Percentiles rank a stretch among this genome's conserved stretches.
phyloP scores from a whole-genome alignment of 2,888 invertebrate genomes.

The Cheilosia soror region DNA sequence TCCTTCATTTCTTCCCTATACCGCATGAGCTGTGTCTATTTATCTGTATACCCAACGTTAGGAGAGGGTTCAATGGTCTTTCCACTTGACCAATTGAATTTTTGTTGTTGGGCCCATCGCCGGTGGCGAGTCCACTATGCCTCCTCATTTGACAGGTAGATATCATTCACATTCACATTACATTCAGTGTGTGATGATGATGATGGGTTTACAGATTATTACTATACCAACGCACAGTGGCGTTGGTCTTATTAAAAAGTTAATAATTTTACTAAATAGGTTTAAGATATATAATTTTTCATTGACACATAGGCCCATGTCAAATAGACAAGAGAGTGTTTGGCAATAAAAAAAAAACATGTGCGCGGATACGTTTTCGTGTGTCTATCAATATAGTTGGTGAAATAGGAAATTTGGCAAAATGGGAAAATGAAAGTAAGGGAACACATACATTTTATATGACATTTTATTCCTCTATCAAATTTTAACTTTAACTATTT shows the following conservation, averaged over 20 bases:
- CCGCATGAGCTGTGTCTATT: slow-evolving; percentile 24
- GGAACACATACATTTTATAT: no score
- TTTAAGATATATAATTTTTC: no score
- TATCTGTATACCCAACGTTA: slow-evolving; percentile 7
- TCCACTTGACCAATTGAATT: slow-evolving; percentile 57
- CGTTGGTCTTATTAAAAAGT: slow-evolving; percentile 15
- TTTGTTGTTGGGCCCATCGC: slow-evolving; percentile 53
- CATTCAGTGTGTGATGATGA: slow-evolving; percentile 38
- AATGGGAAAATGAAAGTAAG: no score
- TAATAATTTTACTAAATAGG: background rate
- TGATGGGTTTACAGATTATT: slow-evolving; percentile 46
- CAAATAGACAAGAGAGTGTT: no score
- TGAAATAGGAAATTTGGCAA: no score
- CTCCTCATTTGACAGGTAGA: slow-evolving; percentile 38
- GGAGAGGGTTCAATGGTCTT: slow-evolving; percentile 54
- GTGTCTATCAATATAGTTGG: no score
- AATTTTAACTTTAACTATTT: no score
- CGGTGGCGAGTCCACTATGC: slow-evolving; percentile 2
- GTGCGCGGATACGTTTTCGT: no score
- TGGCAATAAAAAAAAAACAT: no score
- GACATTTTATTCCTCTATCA: no score
- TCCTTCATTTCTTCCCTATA: slow-evolving; percentile 39
- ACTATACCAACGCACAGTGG: slow-evolving; percentile 30
- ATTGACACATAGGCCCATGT: no score
- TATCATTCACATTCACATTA: slow-evolving; percentile 41